phyloP scores from a whole-genome alignment of 2,113 vertebrate genomes.

The Chaenocephalus aceratus region DNA sequence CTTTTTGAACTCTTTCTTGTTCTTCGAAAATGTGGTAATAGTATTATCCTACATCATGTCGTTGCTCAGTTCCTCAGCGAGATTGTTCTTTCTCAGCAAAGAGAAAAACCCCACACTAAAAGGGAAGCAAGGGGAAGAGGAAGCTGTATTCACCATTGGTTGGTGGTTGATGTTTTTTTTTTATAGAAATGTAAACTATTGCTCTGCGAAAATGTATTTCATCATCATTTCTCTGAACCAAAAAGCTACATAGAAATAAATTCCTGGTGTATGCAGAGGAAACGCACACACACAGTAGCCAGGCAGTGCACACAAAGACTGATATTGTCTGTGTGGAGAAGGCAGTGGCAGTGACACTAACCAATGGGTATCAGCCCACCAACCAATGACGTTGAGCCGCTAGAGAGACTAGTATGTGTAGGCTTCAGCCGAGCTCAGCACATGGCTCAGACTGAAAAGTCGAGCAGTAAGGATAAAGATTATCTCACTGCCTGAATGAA shows the following conservation, averaged over 20 bases:
- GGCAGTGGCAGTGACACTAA: constrained; percentile 67
- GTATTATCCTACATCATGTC: constrained; percentile 40
- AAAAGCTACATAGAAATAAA: constrained; percentile 42
- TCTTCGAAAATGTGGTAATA: not conserved
- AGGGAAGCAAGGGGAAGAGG: constrained; percentile 43
- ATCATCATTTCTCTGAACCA: constrained; percentile 40
- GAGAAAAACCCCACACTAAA: constrained; percentile 6
- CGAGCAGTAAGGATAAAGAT: constrained; percentile 21
- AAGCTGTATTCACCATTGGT: constrained; percentile 38
- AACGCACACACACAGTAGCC: constrained; percentile 25
- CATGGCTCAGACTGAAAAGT: constrained; percentile 32
- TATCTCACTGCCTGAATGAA: constrained; percentile 7
- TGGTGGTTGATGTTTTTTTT: not conserved
- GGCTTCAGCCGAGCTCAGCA: constrained; percentile 44
- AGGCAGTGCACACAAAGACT: constrained; percentile 68
- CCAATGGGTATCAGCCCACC: constrained; percentile 69
- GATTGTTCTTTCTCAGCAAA: constrained; percentile 35
- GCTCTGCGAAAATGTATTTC: constrained; percentile 37
- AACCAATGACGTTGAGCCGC: constrained; percentile 49
- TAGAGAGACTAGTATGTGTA: constrained; percentile 32
- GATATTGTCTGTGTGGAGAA: constrained; percentile 69
- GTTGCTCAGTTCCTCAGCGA: constrained; percentile 57
- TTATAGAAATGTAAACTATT: constrained; percentile 15
- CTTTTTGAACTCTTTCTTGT: not conserved
- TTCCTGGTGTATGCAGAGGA: constrained; percentile 42